Evolutionary conservation across 2,888 invertebrate genomes (phyloP), one percentile per base, ranked within the genome.

Genomic region (Drosophila austrosaltans): DNA sequence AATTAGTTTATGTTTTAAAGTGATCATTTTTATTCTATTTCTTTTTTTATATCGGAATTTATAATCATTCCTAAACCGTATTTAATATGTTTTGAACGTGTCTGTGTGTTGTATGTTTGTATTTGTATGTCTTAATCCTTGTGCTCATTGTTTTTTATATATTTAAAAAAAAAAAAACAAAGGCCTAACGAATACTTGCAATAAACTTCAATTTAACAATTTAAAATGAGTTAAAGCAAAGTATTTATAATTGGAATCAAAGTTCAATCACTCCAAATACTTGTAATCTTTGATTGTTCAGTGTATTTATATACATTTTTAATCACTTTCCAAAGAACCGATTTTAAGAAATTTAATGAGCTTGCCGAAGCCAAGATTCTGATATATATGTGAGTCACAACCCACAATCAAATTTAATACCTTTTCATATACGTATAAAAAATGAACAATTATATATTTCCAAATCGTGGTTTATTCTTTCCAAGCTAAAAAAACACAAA

Each of bases 51-150:
- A 57, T 67, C 61, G 83, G 73, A 60, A 75, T 76, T 79, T 81
- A 64, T 73, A 87, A 87, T 72, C 83, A 89, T 84, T 84, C 87
- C 87, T 89, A 25, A 4, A 48, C 22, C 25, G 48, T 48, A 48
- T 48, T 48, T 48, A 48, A 25, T 42, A 16, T 48, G 22, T 48
- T 48, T 64, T 63, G 63, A 40, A 69, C 74, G 53, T 68, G 53
- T 68, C 28, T 30, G 61, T 72, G 25, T 57, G 56, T 58, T 78
- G 22, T 16, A 70, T 68, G 66, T 71, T 65, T 32, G 58, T 66
- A 53, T 66, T 59, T 75, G 63, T 68, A n/a, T 60, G 40, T 60
- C 42, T 32, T 77, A 54, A 48, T 58, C 66, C 39, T 72, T 66
- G 66, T 72, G 66, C 77, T 76, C 62, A 58, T 65, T 69, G 58